Evolutionary conservation across 1,140 invertebrate genomes (phyloP).

Genomic region (Hycleus cichorii): DNA sequence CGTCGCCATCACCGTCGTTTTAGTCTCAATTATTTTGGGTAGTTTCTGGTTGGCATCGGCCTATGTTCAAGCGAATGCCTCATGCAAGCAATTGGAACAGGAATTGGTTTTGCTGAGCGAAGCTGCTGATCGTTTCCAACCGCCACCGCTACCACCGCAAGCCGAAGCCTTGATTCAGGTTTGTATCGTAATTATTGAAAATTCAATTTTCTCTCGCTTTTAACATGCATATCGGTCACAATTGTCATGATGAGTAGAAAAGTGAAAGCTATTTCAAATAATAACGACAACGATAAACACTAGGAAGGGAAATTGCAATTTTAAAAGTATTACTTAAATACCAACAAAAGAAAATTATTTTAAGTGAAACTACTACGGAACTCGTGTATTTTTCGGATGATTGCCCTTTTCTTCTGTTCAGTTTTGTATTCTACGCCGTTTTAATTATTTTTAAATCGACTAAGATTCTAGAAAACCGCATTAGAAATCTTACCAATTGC

Average conservation of each 20-base stretch:
- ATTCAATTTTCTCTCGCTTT: not conserved
- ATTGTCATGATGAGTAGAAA: not conserved
- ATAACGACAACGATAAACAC: not conserved
- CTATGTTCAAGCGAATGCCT: slow-evolving; percentile 68
- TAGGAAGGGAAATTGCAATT: not conserved
- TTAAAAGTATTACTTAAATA: too few relatives aligned
- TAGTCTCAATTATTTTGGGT: slow-evolving; percentile 67
- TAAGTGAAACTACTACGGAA: too few relatives aligned
- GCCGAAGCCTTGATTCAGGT: slow-evolving; percentile 48
- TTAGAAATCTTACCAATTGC: too few relatives aligned
- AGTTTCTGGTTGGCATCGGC: slow-evolving; percentile 70
- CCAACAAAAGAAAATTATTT: too few relatives aligned
- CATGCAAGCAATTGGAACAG: slow-evolving; percentile 61
- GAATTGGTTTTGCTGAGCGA: slow-evolving; percentile 58
- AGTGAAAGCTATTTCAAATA: slow-evolving; percentile 5
- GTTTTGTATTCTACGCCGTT: too few relatives aligned
- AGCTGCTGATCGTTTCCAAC: slow-evolving; percentile 40
- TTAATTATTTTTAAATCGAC: too few relatives aligned
- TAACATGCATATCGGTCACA: too few relatives aligned
- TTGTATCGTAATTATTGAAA: slow-evolving; percentile 11
- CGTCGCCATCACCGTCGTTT: slow-evolving; percentile 67
- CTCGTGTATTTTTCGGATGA: too few relatives aligned
- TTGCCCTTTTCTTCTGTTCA: too few relatives aligned
- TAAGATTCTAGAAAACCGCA: not conserved
- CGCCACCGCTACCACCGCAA: slow-evolving; percentile 32